Base-by-base conservation (phyloP, 1,140 invertebrate genomes). In the Papilio helenus region DNA sequence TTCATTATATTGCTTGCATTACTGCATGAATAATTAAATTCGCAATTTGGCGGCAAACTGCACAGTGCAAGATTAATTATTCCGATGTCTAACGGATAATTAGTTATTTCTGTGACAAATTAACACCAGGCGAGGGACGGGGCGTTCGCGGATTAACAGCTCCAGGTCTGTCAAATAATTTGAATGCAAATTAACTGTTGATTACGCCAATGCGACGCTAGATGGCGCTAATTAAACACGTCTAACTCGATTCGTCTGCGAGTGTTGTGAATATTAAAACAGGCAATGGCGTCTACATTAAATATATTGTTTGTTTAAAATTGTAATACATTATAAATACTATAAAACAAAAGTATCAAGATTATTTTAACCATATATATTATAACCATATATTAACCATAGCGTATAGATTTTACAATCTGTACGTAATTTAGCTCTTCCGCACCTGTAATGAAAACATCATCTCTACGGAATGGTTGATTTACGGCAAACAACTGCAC, bases 71-170 rank as follows among this genome's bases (percentile, higher is more conserved):
- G 26, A 68, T 68, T 34, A 23, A 12, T 61, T 26, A 61, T 9
- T 12, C 23, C 26, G 58, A 23, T 23, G 23, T 61, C 58, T 61
- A 23, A 61, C 10, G 20, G 20, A 23, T 61, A 61, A 61, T 61
- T 61, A 61, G 58, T 61, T 61, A 61, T 61, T 61, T 61, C 20
- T 23, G 58, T 23, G 58, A 61, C 58, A 61, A 61, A 61, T 61
- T 61, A 23, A 26, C 23, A 23, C 55, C 18, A 20, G 55, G 18
- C 20, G 20, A 10, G 58, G 61, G 61, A 16, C 61, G 20, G 58
- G 20, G 20, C 20, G 55, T 58, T 20, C 20, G 23, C 58, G 58
- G 20, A 61, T 26, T 61, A 61, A 61, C 58, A 61, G 58, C 58
- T 26, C 58, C 58, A 23, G 26, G 58, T 61, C 58, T 61, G 58